Percentiles rank a stretch among this genome's conserved stretches.
phyloP scores from a whole-genome alignment of 2,113 vertebrate species.

The Tauraco erythrolophus region DNA sequence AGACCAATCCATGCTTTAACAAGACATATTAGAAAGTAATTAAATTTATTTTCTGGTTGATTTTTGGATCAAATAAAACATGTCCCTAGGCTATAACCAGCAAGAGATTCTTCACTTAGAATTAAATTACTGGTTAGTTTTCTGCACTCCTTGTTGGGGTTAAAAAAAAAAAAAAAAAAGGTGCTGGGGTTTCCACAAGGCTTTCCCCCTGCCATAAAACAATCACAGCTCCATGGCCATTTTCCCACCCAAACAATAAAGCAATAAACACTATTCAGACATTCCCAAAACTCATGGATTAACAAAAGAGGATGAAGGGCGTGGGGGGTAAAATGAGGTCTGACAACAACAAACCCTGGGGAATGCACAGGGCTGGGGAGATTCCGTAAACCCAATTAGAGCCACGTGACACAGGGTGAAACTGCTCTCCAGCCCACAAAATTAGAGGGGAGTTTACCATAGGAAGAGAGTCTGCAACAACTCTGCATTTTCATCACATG shows the following conservation, averaged over 20 bases:
- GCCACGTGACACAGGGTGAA: not conserved
- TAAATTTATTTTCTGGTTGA: conserved; percentile 55
- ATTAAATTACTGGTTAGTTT: conserved; percentile 51
- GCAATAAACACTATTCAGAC: conserved; percentile 16
- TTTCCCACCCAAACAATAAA: conserved; percentile 62
- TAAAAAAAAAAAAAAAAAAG: not conserved
- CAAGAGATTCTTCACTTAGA: conserved; percentile 39
- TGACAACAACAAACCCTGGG: conserved; percentile 27
- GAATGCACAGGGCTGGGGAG: not conserved
- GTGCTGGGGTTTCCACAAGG: conserved; percentile 29
- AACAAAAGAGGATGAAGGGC: not conserved
- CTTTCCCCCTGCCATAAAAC: conserved; percentile 56
- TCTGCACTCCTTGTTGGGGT: conserved; percentile 42
- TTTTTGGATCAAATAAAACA: conserved; percentile 41
- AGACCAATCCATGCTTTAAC: not conserved
- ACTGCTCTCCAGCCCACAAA: not conserved
- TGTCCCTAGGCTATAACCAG: conserved; percentile 13
- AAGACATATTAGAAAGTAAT: conserved; percentile 52
- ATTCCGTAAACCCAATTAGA: not conserved
- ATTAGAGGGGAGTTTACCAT: not conserved
- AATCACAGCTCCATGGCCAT: conserved; percentile 32
- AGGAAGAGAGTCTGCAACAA: not conserved
- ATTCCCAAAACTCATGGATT: not conserved
- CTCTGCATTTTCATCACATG: rapidly evolving
- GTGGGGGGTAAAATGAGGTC: conserved; percentile 18